Evolutionary conservation across 2,888 invertebrate genomes (phyloP).

Genomic region (Dioctria rufipes): DNA sequence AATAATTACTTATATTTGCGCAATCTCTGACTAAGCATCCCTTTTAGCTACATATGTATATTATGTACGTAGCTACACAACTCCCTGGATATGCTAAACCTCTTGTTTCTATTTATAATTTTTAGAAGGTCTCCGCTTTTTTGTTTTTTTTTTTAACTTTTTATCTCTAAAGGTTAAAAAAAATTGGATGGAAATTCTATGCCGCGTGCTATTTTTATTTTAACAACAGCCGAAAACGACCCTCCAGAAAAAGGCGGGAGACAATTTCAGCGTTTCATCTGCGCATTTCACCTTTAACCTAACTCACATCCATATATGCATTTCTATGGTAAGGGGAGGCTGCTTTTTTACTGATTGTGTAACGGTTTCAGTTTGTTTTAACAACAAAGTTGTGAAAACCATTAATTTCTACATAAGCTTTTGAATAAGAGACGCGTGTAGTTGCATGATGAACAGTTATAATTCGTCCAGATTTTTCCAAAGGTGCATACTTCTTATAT

Average conservation of each 20-base stretch:
- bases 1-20: no score
- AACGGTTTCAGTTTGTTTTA: no score
- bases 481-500: no score
- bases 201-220: conserved; percentile 42
- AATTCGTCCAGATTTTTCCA: no score
- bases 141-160: neutral
- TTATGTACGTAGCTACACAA: no score
- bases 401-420: no score
- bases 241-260: conserved; percentile 27
- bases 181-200: conserved; percentile 25
- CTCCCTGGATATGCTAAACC: neutral
- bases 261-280: conserved; percentile 26
- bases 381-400: no score
- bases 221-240: conserved; percentile 9
- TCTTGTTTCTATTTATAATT: conserved; percentile 22
- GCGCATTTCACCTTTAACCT: conserved; percentile 49
- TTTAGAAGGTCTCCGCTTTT: neutral
- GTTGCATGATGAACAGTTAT: no score
- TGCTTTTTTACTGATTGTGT: neutral
- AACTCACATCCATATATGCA: conserved; percentile 31
- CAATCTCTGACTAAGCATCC: no score
- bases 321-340: neutral
- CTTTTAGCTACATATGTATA: no score
- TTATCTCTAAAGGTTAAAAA: conserved; percentile 15
- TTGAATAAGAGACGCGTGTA: no score